A percentile compares a stretch with the other conserved stretches of the same genome.
phyloP scores from a whole-genome alignment of 2,888 invertebrate species.

The Laothoe populi region DNA sequence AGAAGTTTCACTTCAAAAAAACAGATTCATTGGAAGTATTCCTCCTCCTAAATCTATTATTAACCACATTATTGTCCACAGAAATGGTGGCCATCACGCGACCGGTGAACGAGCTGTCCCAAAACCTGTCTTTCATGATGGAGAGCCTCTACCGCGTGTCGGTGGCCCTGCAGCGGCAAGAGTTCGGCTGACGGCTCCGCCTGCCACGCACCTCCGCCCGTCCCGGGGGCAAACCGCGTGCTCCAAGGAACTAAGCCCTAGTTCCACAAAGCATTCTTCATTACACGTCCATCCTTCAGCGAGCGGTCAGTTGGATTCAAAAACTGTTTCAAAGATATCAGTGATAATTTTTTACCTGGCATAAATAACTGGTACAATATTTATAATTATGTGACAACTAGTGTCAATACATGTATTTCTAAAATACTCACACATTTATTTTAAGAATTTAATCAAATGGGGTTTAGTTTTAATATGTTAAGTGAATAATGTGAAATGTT shows the following conservation, averaged over 20 bases:
- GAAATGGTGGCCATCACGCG: conserved; percentile 82
- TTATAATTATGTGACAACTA: too few species aligned
- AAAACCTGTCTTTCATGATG: conserved; percentile 80
- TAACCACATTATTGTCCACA: conserved; percentile 39
- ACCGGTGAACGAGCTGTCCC: conserved; percentile 76
- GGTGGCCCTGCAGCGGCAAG: conserved; percentile 72
- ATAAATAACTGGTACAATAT: too few species aligned
- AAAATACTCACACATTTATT: too few species aligned
- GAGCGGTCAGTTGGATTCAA: not conserved
- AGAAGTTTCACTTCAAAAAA: too few species aligned
- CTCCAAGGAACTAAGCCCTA: not conserved
- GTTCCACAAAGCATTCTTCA: not conserved
- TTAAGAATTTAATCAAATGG: too few species aligned
- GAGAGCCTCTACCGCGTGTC: conserved; percentile 80
- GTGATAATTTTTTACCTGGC: too few species aligned
- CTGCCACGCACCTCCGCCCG: conserved; percentile 27
- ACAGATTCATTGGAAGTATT: too few species aligned
- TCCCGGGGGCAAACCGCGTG: conserved; percentile 4
- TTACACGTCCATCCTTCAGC: not conserved
- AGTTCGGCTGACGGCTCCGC: conserved; percentile 53
- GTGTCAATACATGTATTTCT: too few species aligned
- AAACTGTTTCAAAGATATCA: too few species aligned
- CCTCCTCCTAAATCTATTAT: too few species aligned
- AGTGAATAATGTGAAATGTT: too few species aligned
- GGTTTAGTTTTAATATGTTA: too few species aligned